Evolutionary conservation across 2,113 vertebrate genomes (phyloP).

Genomic region (Butorides virescens): DNA sequence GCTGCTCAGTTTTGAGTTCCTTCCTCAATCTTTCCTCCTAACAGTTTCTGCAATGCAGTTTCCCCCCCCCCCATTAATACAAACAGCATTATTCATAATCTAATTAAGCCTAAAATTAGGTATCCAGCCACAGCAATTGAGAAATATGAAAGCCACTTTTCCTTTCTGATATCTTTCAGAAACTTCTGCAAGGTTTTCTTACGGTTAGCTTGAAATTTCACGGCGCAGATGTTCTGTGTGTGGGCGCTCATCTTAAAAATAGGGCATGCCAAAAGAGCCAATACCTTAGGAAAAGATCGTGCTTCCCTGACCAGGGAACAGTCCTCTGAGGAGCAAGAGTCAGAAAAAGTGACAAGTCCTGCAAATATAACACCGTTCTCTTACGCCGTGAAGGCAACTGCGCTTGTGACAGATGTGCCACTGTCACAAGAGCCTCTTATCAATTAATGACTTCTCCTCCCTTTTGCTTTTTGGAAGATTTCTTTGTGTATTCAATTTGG

Average conservation of each 20-base stretch:
- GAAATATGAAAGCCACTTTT: not conserved
- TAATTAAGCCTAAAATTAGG: conserved; percentile 1
- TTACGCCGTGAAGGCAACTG: not conserved
- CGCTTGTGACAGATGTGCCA: not conserved
- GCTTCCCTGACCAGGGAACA: not conserved
- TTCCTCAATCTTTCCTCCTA: not conserved
- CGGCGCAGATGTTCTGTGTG: not conserved
- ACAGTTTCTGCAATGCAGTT: not conserved
- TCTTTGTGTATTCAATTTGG: not conserved
- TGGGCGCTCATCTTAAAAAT: not conserved
- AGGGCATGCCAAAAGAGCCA: not conserved
- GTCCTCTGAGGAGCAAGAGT: not conserved
- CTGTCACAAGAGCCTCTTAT: not conserved
- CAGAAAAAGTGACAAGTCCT: not conserved
- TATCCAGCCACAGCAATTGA: not conserved
- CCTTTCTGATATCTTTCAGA: not conserved
- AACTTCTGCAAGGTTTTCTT: not conserved
- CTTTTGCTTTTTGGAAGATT: not conserved
- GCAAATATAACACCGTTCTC: not conserved
- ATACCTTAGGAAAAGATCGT: not conserved
- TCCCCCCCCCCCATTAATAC: not conserved
- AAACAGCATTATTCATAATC: not conserved
- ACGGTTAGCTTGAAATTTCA: not conserved
- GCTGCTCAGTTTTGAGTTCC: not conserved
- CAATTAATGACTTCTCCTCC: not conserved